Base-by-base conservation (phyloP, 2,113 vertebrate genomes). In the Coturnix japonica region DNA sequence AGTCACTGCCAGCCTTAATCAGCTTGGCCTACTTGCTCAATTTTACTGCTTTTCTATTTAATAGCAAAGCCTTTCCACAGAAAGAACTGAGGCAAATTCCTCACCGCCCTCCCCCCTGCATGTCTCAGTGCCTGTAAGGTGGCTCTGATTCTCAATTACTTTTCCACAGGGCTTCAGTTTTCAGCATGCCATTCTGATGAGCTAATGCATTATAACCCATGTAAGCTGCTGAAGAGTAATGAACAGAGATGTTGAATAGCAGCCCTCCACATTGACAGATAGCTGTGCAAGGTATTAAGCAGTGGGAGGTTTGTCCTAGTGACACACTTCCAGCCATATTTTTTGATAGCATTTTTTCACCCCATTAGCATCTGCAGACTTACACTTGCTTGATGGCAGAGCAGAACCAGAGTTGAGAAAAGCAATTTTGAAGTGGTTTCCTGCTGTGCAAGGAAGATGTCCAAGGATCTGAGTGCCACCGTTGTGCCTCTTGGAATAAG, bases 121-220 rank as follows among this genome's bases (percentile, higher is more conserved):
- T 20, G 12, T 70, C n/a, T 11, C 35, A 22, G 26, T 81, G 84
- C 81, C 54, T 60, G 4, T 53, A 56, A 61, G 72, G 65, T 8
- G 7, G 30, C 37, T 81, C 46, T 69, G 44, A 22, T 13, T 91
- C n/a, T 41, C 53, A 43, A 74, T 72, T 91, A 85, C 87, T 87
- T 93, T 94, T 72, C 54, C 13, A 13, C 3, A 0, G 7, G 39
- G 51, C 75, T 91, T 14, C 54, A 35, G 59, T 89, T 85, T 87
- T 70, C 43, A 74, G 75, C 89, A 94, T 95, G 87, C 85, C 90
- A 73, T 85, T 95, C 46, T 16, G 46, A 61, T 92, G 81, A 93
- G 59, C 67, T 93, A 89, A 82, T 73, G 71, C 72, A 26, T 92
- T 7, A 1, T 65, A 69, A 13, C 43, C 25, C 4, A 0, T 73